These are phyloP conservation scores for Sceloporus undulatus DNA, from an alignment of 2,113 vertebrate genomes.

Conservation along the genomic window DNA sequence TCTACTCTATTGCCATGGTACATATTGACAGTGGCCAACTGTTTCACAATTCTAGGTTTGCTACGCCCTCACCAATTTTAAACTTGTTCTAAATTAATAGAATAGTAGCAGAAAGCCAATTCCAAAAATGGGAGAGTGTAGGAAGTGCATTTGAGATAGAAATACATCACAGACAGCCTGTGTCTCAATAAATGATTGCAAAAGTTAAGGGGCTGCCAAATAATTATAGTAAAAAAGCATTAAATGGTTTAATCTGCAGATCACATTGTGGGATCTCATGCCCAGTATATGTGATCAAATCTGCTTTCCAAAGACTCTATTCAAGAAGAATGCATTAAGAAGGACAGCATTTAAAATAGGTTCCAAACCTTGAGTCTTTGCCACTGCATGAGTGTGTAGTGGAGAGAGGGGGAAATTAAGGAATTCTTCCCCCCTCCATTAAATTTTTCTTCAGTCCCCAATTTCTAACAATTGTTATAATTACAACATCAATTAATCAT, in stretches of 20 bases:
- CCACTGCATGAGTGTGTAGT: too few relatives aligned
- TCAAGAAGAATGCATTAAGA: not conserved
- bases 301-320: not conserved
- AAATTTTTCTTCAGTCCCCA: too few relatives aligned
- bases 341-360: too few relatives aligned
- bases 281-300: not conserved
- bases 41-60: not conserved
- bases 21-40: not conserved
- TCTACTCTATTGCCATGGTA: too few relatives aligned
- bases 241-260: not conserved
- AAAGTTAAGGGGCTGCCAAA: not conserved
- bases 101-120: not conserved
- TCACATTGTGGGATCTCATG: not conserved
- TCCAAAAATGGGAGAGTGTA: not conserved
- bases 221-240: not conserved
- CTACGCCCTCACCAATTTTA: not conserved
- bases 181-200: not conserved
- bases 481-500: too few relatives aligned
- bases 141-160: not conserved
- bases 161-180: not conserved
- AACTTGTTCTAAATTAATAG: conserved; percentile 2
- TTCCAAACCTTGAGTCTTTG: too few relatives aligned
- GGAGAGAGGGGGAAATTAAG: too few relatives aligned
- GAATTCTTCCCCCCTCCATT: too few relatives aligned
- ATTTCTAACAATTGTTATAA: too few relatives aligned